Conservation (phyloP, 2,113 vertebrate species). For the Anguilla rostrata region DNA sequence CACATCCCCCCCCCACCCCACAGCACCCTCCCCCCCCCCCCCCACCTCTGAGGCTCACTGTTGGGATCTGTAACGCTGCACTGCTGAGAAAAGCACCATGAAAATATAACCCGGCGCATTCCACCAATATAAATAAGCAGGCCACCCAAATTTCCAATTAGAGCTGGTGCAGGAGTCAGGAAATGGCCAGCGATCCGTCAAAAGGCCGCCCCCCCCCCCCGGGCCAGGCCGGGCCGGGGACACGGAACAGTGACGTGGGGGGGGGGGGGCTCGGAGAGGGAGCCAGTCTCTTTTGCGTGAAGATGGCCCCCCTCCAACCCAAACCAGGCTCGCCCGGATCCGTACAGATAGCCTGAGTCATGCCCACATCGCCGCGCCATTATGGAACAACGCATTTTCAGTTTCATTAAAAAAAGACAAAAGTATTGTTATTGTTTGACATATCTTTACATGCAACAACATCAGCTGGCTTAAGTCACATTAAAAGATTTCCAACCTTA, state of each 20-base stretch:
- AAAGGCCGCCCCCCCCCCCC: conserved; percentile 72
- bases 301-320: conserved; percentile 77
- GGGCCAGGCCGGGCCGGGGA: conserved; percentile 55
- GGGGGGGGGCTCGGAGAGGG: conserved; percentile 68
- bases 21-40: conserved; percentile 42
- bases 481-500: conserved; percentile 55
- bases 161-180: conserved; percentile 82
- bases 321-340: conserved; percentile 70
- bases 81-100: conserved; percentile 85
- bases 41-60: conserved; percentile 22
- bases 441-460: conserved; percentile 43
- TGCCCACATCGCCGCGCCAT: conserved; percentile 65
- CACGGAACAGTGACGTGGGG: conserved; percentile 74
- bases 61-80: conserved; percentile 73
- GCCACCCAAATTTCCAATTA: conserved; percentile 99
- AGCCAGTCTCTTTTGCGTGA: conserved; percentile 60
- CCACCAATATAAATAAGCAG: conserved; percentile 96
- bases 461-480: conserved; percentile 59
- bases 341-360: conserved; percentile 69
- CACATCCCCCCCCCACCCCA: conserved; percentile 36
- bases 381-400: conserved; percentile 65
- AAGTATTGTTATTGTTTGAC: conserved; percentile 12
- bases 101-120: conserved; percentile 90
- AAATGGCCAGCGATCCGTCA: conserved; percentile 81
- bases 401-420: conserved; percentile 11